These are phyloP conservation scores for Xenopus borealis DNA, from an alignment of 2,113 vertebrate genomes.

Conservation along the genomic window DNA sequence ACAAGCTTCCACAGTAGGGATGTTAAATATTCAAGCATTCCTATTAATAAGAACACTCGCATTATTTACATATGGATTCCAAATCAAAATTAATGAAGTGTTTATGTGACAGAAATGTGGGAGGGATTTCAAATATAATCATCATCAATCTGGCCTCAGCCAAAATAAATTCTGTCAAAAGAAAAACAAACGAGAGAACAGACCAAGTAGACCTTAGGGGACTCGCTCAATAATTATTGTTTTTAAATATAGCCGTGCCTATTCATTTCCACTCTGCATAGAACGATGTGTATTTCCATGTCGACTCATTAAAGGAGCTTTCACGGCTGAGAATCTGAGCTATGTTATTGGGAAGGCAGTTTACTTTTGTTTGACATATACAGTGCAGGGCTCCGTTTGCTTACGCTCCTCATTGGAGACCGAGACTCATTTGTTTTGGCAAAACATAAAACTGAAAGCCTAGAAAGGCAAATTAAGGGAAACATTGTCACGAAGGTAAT, in stretches of 20 bases:
- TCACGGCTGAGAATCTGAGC: neutral
- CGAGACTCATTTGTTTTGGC: neutral
- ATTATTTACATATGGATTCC: conserved; percentile 62
- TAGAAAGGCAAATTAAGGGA: conserved; percentile 25
- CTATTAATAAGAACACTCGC: conserved; percentile 60
- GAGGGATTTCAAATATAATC: conserved; percentile 74
- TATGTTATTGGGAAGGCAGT: neutral
- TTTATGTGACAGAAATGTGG: conserved; percentile 70
- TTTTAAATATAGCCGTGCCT: conserved; percentile 64
- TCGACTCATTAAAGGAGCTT: conserved; percentile 47
- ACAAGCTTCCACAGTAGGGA: conserved; percentile 32
- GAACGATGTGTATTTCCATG: conserved; percentile 53
- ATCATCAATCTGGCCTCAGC: conserved; percentile 69
- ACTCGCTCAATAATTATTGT: conserved; percentile 62
- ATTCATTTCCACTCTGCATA: conserved; percentile 57
- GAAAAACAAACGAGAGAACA: conserved; percentile 70
- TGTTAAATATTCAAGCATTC: conserved; percentile 50
- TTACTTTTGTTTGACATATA: no score
- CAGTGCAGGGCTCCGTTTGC: no score
- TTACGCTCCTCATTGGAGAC: no score
- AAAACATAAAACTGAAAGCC: neutral
- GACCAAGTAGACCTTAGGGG: conserved; percentile 68
- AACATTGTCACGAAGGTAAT: neutral
- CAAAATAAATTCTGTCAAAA: conserved; percentile 79
- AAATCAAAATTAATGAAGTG: conserved; percentile 64